These are phyloP conservation scores for Andrena bucephala DNA, from an alignment of 2,888 invertebrate species.

Conservation along the genomic window DNA sequence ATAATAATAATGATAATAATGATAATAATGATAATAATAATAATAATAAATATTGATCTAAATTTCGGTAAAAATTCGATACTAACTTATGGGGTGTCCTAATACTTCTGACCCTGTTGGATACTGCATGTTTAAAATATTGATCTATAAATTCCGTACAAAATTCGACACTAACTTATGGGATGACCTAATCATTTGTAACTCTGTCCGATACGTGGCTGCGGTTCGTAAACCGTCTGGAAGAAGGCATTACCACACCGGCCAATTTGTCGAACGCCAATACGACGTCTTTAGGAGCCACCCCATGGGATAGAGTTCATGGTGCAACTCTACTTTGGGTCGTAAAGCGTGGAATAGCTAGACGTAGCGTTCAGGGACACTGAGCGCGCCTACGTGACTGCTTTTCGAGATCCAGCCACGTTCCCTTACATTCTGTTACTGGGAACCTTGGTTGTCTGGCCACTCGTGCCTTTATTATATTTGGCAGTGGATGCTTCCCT, in stretches of 20 bases:
- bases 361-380: not conserved
- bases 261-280: not conserved
- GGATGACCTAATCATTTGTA: too few relatives aligned
- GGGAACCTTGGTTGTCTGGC: not conserved
- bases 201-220: too few relatives aligned
- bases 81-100: not conserved
- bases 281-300: not conserved
- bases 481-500: not conserved
- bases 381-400: constrained; percentile 31
- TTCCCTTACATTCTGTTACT: constrained; percentile 29
- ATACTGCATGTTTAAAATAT: too few relatives aligned
- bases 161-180: not conserved
- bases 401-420: constrained; percentile 25
- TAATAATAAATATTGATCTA: too few relatives aligned
- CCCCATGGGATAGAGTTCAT: not conserved
- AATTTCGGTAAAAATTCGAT: too few relatives aligned
- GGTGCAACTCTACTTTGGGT: not conserved
- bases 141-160: too few relatives aligned
- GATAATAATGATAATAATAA: too few relatives aligned
- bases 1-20: too few relatives aligned
- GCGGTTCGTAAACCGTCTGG: not conserved
- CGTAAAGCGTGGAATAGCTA: not conserved
- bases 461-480: constrained; percentile 20
- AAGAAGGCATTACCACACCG: not conserved
- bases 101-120: too few relatives aligned